Base-by-base conservation (phyloP, 2,113 vertebrate genomes). In the Rynchops niger region DNA sequence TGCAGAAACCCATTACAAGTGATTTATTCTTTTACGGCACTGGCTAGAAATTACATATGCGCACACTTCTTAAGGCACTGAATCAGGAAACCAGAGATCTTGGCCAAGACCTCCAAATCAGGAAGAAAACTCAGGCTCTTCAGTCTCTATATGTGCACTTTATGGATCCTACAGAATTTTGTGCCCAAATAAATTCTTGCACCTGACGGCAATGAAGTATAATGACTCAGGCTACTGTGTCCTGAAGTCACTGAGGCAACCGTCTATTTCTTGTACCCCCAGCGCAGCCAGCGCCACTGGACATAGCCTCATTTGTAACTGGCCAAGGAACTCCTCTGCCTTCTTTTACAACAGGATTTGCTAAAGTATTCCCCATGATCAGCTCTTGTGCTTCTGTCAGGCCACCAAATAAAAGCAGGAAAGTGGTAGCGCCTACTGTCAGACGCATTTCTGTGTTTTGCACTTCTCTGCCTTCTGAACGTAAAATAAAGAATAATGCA, bases 231-330 rank as follows among this genome's bases (percentile, higher is more conserved):
- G 34, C 25, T 45, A 6, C 19, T 21, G 38, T 17, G 43, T 45
- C 73, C 69, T 74, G 34, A n/a, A 74, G 49, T 25, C 40, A 30
- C 47, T 14, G 53, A 69, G 32, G 79, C 21, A 76, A 34, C 40
- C 13, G 2, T 4, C 66, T 38, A 9, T 7, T 47, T 32, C 36
- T 58, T 12, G 3, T 50, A 36, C 3, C 9, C 36, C 18, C 52
- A 47, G 63, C 52, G 61, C 26, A 26, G 13, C 1, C 85, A 9
- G 10, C 10, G 9, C 13, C 7, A 11, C 45, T 45, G 34, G 16
- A 73, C 2, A 0, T 1, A 45, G 17, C 29, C 15, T 76, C 2
- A 0, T 61, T 52, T 12, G 20, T 15, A 38, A 11, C 34, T 53
- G 25, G 3, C 1, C 56, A 34, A 30, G 40, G 36, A 82, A 55